A percentile compares a stretch with the other conserved stretches of the same genome.
Conservation (phyloP, 1,140 invertebrate species). For the Eueides isabella region DNA sequence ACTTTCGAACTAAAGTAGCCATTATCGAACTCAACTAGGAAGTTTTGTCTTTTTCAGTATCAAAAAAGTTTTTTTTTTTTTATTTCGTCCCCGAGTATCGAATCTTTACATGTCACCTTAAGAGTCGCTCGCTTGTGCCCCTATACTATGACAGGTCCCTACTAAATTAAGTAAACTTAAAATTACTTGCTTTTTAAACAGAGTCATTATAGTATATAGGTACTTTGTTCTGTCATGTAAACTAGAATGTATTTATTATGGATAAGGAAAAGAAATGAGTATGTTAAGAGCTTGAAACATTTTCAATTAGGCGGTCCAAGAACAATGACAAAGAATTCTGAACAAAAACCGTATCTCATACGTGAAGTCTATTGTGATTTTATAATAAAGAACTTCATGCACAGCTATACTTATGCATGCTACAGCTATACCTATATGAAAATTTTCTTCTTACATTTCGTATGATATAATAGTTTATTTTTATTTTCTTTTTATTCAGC, state of each 20-base stretch:
- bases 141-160: too few species aligned
- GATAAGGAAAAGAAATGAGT: neutral
- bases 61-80: too few species aligned
- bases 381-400: conserved; percentile 14
- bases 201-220: neutral
- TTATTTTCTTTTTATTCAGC: too few species aligned
- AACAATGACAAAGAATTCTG: conserved; percentile 24
- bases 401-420: too few species aligned
- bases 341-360: conserved; percentile 22
- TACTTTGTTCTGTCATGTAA: neutral
- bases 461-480: neutral
- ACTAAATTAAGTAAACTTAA: too few species aligned
- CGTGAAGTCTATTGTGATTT: conserved; percentile 15
- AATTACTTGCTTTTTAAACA: neutral
- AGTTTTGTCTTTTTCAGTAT: too few species aligned
- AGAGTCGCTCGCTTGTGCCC: too few species aligned
- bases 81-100: too few species aligned
- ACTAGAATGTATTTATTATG: neutral
- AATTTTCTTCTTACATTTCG: neutral
- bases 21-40: too few species aligned
- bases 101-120: too few species aligned
- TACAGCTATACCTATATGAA: neutral
- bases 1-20: too few species aligned
- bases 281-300: conserved; percentile 24
- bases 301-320: conserved; percentile 28